These are phyloP conservation scores for Saguinus midas DNA, from an alignment of 2,113 vertebrate genomes.

Conservation along the genomic window DNA sequence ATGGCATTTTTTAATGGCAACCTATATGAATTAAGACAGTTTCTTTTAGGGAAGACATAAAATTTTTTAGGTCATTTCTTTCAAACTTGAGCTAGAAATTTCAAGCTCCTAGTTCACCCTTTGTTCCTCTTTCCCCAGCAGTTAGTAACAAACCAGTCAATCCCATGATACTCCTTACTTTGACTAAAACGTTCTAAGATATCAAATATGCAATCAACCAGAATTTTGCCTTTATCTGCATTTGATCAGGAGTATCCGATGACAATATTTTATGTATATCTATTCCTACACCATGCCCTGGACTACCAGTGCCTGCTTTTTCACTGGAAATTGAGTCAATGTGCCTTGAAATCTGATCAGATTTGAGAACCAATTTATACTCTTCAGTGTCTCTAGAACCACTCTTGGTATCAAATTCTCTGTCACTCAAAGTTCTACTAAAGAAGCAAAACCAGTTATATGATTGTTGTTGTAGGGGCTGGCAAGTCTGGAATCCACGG, in stretches of 20 bases:
- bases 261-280: neutral
- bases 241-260: neutral
- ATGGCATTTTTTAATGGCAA: neutral
- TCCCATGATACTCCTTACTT: neutral
- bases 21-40: neutral
- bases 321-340: neutral
- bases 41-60: neutral
- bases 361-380: neutral
- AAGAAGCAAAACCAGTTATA: neutral
- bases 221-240: neutral
- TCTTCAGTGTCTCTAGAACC: neutral
- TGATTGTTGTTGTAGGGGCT: neutral
- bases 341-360: neutral
- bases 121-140: neutral
- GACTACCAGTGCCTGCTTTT: neutral
- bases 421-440: neutral
- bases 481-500: neutral
- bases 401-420: neutral
- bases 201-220: neutral
- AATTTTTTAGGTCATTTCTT: neutral
- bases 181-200: neutral
- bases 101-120: neutral
- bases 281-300: too few relatives aligned
- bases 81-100: neutral
- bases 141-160: neutral